Evolutionary conservation across 2,113 vertebrate genomes (phyloP).

Genomic region (Gallinago media): DNA sequence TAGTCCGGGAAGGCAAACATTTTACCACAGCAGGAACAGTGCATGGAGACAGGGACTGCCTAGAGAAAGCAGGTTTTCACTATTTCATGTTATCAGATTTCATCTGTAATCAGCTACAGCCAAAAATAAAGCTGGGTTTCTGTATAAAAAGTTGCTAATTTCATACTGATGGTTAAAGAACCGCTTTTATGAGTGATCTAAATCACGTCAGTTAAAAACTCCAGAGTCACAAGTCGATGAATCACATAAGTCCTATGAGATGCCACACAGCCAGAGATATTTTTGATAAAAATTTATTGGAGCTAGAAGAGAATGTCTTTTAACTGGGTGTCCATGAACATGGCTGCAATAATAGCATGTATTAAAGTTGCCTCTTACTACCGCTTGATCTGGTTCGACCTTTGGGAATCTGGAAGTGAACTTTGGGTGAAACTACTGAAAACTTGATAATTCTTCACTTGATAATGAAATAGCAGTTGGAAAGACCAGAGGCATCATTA

Average conservation of each 20-base stretch:
- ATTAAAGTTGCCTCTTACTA: not conserved
- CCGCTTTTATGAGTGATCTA: conserved; percentile 13
- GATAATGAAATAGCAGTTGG: not conserved
- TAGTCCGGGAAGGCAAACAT: not conserved
- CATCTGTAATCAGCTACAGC: not conserved
- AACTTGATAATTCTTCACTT: not conserved
- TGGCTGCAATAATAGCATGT: not conserved
- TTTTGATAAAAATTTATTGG: not conserved
- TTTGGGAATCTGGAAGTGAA: not conserved
- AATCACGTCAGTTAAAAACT: not conserved
- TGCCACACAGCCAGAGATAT: not conserved
- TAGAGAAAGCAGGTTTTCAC: not conserved
- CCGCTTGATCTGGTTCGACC: not conserved
- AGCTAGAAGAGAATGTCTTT: not conserved
- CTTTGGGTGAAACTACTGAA: not conserved
- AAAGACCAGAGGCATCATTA: not conserved
- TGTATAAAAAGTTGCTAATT: not conserved
- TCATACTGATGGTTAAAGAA: not conserved
- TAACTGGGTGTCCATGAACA: not conserved
- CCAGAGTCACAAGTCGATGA: conserved; percentile 46
- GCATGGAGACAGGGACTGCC: not conserved
- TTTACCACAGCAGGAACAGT: not conserved
- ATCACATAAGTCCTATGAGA: not conserved
- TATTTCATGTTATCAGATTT: not conserved
- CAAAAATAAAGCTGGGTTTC: not conserved